phyloP scores from a whole-genome alignment of 2,797 vertebrate genomes.

The Fistularia tabacaria region DNA sequence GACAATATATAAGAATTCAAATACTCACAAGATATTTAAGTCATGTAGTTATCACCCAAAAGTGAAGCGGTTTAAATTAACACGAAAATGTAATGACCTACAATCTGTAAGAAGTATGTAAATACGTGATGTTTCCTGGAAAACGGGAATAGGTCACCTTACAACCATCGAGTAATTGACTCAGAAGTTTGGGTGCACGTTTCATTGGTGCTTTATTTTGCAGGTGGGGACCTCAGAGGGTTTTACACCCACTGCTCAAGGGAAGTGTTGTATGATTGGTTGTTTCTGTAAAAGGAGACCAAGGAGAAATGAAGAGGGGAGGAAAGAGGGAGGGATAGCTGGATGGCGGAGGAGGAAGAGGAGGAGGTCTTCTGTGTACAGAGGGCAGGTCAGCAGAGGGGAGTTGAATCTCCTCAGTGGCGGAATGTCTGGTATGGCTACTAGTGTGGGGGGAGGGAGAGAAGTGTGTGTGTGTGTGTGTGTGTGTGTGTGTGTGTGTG shows the following conservation, averaged over 20 bases:
- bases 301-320: slow-evolving; percentile 30
- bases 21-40: no score
- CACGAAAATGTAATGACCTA: no score
- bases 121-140: no score
- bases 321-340: slow-evolving; percentile 24
- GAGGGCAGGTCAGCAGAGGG: slow-evolving; percentile 40
- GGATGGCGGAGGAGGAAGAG: slow-evolving; percentile 16
- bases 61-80: no score
- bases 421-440: slow-evolving; percentile 69
- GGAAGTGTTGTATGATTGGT: slow-evolving; percentile 24
- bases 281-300: slow-evolving; percentile 42
- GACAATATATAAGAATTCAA: no score
- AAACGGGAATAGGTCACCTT: no score
- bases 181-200: no score
- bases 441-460: slow-evolving; percentile 44
- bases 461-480: slow-evolving; percentile 13
- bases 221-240: no score
- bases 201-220: no score
- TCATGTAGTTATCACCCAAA: no score
- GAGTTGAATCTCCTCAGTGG: slow-evolving; percentile 40
- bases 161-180: no score
- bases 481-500: slow-evolving; percentile 15
- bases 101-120: no score
- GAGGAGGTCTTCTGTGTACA: slow-evolving; percentile 46
- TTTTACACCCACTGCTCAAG: slow-evolving; percentile 11